These are phyloP conservation scores for Colinus virginianus DNA, from an alignment of 2,113 vertebrate species.

Conservation along the genomic window DNA sequence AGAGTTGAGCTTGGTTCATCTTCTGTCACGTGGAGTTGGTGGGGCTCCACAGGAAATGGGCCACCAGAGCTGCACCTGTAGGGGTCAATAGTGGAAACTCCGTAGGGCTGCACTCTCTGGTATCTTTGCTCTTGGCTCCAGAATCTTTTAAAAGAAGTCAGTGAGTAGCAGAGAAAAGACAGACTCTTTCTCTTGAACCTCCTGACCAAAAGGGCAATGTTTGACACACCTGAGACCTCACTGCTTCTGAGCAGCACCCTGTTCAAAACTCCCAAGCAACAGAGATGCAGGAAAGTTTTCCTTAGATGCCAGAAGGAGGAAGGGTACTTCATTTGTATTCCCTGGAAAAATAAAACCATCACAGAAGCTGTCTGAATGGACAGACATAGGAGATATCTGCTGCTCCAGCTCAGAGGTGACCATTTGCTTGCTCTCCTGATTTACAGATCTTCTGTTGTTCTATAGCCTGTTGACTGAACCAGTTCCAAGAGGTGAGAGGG, in stretches of 20 bases:
- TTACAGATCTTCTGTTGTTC: background rate
- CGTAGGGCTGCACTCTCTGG: background rate
- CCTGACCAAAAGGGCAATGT: background rate
- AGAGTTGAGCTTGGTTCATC: background rate
- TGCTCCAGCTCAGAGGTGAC: background rate
- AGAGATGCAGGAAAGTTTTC: background rate
- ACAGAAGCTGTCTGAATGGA: background rate
- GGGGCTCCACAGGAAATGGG: background rate
- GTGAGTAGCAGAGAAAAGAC: background rate
- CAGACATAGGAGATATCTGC: background rate
- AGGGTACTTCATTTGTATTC: background rate
- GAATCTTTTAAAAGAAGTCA: background rate
- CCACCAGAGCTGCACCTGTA: background rate
- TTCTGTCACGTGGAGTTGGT: background rate
- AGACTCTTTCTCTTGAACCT: background rate
- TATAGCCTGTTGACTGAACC: background rate
- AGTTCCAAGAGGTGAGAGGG: background rate
- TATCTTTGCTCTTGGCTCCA: background rate
- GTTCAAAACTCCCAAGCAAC: background rate
- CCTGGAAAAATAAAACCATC: background rate
- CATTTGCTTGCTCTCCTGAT: background rate
- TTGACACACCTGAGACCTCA: no score
- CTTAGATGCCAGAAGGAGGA: background rate
- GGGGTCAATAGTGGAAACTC: background rate
- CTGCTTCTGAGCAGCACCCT: background rate